Evolutionary conservation across 2,113 vertebrate species (phyloP).

Genomic region (Anser brachyrhynchus): DNA sequence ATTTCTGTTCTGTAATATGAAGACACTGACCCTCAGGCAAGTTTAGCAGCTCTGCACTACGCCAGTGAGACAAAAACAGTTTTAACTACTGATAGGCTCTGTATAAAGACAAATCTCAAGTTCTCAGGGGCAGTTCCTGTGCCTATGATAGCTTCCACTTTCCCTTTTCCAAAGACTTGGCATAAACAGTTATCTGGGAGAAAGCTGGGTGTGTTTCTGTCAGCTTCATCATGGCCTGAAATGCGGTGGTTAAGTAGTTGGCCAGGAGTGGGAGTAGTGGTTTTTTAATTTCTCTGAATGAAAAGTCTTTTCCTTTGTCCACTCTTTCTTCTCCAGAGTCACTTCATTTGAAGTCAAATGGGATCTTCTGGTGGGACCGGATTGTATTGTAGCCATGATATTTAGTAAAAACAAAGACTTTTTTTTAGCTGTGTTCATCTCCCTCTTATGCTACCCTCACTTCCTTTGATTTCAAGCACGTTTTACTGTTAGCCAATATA

Average conservation of each 20-base stretch:
- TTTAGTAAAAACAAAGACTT: not conserved
- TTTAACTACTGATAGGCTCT: not conserved
- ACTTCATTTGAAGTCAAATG: not conserved
- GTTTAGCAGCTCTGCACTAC: not conserved
- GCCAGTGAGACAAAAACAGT: not conserved
- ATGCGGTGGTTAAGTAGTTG: not conserved
- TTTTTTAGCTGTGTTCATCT: not conserved
- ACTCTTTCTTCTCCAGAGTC: not conserved
- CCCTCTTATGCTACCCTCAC: not conserved
- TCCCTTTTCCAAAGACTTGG: not conserved
- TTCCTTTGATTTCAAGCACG: not conserved
- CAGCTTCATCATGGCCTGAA: not conserved
- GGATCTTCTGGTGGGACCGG: not conserved
- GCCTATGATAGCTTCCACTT: not conserved
- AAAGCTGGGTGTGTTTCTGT: not conserved
- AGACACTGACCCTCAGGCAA: not conserved
- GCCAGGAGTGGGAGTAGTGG: not conserved
- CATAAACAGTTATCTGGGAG: not conserved
- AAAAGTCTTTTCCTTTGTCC: not conserved
- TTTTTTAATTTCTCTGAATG: not conserved
- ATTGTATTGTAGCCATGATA: not conserved
- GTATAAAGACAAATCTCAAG: not conserved
- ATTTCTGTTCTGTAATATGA: constrained; percentile 1
- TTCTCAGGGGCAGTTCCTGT: not conserved
- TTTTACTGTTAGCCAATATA: not conserved